These are phyloP conservation scores for Cybosia mesomella DNA, from an alignment of 2,888 invertebrate genomes.

Conservation along the genomic window DNA sequence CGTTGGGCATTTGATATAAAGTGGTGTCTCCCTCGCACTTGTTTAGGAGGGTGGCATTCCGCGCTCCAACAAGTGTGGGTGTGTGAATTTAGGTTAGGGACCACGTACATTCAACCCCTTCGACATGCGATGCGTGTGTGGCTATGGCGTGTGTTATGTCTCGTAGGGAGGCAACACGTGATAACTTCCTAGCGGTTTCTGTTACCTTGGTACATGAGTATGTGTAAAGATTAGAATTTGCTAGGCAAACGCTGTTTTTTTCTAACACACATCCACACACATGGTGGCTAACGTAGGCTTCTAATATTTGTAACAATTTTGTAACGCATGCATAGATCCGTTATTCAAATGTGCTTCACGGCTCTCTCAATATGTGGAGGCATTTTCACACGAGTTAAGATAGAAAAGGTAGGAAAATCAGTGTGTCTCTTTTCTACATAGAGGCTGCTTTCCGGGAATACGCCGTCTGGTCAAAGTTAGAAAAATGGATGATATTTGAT, in stretches of 20 bases:
- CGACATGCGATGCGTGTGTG: slow-evolving; percentile 77
- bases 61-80: slow-evolving; percentile 55
- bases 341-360: slow-evolving; percentile 60
- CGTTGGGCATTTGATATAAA: slow-evolving; percentile 45
- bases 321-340: slow-evolving; percentile 29
- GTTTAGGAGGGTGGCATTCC: slow-evolving; percentile 69
- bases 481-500: slow-evolving; percentile 19
- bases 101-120: slow-evolving; percentile 79
- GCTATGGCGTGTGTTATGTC: slow-evolving; percentile 76
- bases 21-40: slow-evolving; percentile 68
- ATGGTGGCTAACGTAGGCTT: slow-evolving; percentile 64
- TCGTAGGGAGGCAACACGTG: slow-evolving; percentile 76
- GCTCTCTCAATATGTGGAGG: slow-evolving; percentile 48
- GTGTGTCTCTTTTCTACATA: slow-evolving; percentile 46
- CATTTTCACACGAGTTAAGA: slow-evolving; percentile 58
- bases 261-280: slow-evolving; percentile 72
- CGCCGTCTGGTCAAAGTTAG: slow-evolving; percentile 44
- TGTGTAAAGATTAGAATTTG: slow-evolving; percentile 87
- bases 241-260: slow-evolving; percentile 83
- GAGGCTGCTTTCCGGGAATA: slow-evolving; percentile 49
- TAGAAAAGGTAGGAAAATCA: slow-evolving; percentile 51
- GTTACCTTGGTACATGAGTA: slow-evolving; percentile 82
- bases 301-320: slow-evolving; percentile 55
- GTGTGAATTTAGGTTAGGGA: slow-evolving; percentile 74
- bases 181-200: slow-evolving; percentile 71